Conservation (phyloP, 2,888 invertebrate species). For the Lithophane socia region DNA sequence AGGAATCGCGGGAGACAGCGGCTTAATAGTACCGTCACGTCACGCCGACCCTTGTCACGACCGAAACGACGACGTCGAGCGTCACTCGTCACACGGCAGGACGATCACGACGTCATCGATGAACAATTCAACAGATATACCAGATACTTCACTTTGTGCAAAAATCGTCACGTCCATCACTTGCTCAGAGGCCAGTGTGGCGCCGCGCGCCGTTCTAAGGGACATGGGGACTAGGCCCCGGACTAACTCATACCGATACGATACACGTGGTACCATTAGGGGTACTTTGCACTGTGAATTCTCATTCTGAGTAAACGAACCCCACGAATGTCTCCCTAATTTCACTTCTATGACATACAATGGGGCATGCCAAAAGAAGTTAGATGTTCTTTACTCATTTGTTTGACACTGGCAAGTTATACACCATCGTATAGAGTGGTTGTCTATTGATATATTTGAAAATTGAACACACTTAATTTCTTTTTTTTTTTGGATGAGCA, state of each 20-base stretch:
- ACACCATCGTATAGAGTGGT: too few species aligned
- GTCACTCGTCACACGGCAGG: constrained; percentile 49
- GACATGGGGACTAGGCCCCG: not conserved
- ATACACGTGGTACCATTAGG: not conserved
- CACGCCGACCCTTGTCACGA: constrained; percentile 21
- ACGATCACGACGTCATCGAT: constrained; percentile 8
- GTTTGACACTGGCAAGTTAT: too few species aligned
- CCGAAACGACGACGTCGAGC: not conserved
- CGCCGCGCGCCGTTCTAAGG: not conserved
- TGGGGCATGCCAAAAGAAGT: too few species aligned
- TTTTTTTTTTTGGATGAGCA: too few species aligned
- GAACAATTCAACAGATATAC: not conserved
- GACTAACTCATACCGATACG: not conserved
- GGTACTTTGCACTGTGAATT: not conserved
- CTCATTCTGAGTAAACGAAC: not conserved
- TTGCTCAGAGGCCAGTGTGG: not conserved
- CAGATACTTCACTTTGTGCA: not conserved
- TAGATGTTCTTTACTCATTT: too few species aligned
- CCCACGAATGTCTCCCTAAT: not conserved
- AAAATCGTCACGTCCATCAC: not conserved
- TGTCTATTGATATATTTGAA: too few species aligned
- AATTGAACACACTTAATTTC: too few species aligned
- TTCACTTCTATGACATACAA: not conserved
- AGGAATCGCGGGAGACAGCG: constrained; percentile 32
- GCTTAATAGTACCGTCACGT: constrained; percentile 39